These are phyloP conservation scores for Hozukius guyotensis DNA, from an alignment of 2,797 vertebrate genomes.

Conservation along the genomic window DNA sequence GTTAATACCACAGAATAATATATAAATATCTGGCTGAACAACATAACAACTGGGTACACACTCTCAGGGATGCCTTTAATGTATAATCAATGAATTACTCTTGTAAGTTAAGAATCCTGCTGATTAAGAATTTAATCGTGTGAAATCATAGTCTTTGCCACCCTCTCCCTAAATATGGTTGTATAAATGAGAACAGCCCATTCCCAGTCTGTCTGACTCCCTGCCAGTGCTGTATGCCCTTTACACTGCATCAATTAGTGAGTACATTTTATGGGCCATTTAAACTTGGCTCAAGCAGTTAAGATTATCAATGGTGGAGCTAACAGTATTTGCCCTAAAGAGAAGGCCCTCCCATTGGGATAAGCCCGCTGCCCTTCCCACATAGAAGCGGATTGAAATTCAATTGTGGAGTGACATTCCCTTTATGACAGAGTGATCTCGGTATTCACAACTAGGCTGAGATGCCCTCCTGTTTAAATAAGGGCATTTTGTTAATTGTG, in stretches of 20 bases:
- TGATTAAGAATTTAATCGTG: constrained; percentile 17
- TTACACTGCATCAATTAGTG: constrained; percentile 78
- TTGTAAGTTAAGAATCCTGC: background rate
- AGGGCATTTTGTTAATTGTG: constrained; percentile 75
- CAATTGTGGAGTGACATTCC: constrained; percentile 66
- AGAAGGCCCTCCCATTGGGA: constrained; percentile 40
- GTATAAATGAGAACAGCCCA: constrained; percentile 33
- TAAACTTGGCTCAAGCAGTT: constrained; percentile 74
- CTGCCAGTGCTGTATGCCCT: constrained; percentile 61
- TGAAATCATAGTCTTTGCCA: constrained; percentile 11
- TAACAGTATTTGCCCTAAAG: constrained; percentile 58
- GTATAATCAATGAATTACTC: constrained; percentile 12
- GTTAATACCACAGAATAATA: background rate
- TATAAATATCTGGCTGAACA: background rate
- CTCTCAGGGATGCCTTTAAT: constrained; percentile 5
- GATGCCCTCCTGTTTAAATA: constrained; percentile 63
- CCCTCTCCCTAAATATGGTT: constrained; percentile 8
- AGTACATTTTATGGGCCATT: constrained; percentile 77
- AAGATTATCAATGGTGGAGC: constrained; percentile 64
- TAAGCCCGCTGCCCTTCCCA: constrained; percentile 64
- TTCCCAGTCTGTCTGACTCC: constrained; percentile 37
- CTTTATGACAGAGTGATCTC: constrained; percentile 52
- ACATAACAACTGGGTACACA: background rate
- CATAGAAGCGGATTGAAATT: constrained; percentile 45
- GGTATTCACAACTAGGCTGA: constrained; percentile 45